These are phyloP conservation scores for Drosophila subquinaria DNA, from an alignment of 2,888 invertebrate genomes.

Conservation along the genomic window DNA sequence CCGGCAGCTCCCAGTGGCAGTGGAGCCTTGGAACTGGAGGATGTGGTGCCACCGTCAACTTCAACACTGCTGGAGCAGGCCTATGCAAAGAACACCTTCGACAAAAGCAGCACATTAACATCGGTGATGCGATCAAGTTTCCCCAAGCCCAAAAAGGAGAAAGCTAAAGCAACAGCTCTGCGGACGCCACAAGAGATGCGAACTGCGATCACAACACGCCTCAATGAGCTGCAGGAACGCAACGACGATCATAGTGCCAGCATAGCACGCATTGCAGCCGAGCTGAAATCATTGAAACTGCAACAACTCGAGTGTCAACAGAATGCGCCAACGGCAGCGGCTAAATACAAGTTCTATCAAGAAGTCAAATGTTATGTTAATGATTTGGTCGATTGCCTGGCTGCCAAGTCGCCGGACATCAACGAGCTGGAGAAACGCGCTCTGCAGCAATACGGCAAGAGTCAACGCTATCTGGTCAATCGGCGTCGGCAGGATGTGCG, in stretches of 20 bases:
- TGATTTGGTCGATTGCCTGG: conserved; percentile 98
- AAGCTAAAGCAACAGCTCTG: conserved; percentile 77
- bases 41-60: conserved; percentile 79
- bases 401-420: conserved; percentile 95
- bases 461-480: conserved; percentile 91
- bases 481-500: conserved; percentile 95
- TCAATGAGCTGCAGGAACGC: conserved; percentile 88
- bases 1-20: conserved; percentile 56
- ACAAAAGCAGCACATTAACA: conserved; percentile 60
- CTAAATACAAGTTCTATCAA: conserved; percentile 97
- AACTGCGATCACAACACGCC: conserved; percentile 83
- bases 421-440: conserved; percentile 93
- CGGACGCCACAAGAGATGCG: conserved; percentile 84
- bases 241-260: conserved; percentile 85
- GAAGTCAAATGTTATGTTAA: conserved; percentile 97
- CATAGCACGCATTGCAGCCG: conserved; percentile 85
- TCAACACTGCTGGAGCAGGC: conserved; percentile 84
- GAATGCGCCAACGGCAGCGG: conserved; percentile 88
- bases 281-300: conserved; percentile 85
- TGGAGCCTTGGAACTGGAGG: conserved; percentile 39
- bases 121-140: conserved; percentile 46
- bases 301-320: conserved; percentile 86
- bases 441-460: conserved; percentile 89
- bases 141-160: conserved; percentile 73
- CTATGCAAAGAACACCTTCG: conserved; percentile 83